Evolutionary conservation across 2,113 vertebrate genomes (phyloP), one percentile per base, ranked within the genome.

Genomic region (Condylura cristata): DNA sequence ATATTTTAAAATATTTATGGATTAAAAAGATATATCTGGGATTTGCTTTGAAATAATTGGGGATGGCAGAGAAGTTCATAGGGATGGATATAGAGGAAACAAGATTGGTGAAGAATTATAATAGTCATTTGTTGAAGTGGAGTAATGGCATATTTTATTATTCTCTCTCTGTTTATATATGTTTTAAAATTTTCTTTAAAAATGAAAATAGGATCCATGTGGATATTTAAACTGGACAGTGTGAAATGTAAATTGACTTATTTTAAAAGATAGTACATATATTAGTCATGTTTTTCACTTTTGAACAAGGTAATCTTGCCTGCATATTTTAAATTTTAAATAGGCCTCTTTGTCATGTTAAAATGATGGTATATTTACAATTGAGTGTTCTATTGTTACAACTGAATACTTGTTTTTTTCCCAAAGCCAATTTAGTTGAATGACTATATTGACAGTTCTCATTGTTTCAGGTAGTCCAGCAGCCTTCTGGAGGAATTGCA

Each of bases 401-500:
- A 66, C 60, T 87, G 74, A 82, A 91, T 95, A 37, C 56, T 89
- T 28, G 0, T 75, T 34, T 24, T 24, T 10, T 95, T 89, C 80
- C 92, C 85, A 51, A 12, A 30, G 89, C 58, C 44, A 24, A 66
- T 92, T 51, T 93, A 78, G n/a, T 63, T 96, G 84, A 85, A 61
- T 85, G 74, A 96, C 71, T 88, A 0, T 20, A 3, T 28, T 96
- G 74, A 87, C 83, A 6, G 30, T 93, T 97, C 39, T 97, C 17
- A 56, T 61, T 97, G 37, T 96, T 96, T 56, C 96, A 99, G 99
- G 97, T 99, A 83, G 98, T 99, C 85, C 99, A 99, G 8, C 98
- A 98, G 48, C 96, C 98, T 58, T 86, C 98, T 10, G 98, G 97
- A 96, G 63, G 96, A 8, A 11, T 96, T 91, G 90, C 97, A 46